Evolutionary conservation across 2,888 invertebrate species (phyloP).

Genomic region (Galerucella calmariensis): DNA sequence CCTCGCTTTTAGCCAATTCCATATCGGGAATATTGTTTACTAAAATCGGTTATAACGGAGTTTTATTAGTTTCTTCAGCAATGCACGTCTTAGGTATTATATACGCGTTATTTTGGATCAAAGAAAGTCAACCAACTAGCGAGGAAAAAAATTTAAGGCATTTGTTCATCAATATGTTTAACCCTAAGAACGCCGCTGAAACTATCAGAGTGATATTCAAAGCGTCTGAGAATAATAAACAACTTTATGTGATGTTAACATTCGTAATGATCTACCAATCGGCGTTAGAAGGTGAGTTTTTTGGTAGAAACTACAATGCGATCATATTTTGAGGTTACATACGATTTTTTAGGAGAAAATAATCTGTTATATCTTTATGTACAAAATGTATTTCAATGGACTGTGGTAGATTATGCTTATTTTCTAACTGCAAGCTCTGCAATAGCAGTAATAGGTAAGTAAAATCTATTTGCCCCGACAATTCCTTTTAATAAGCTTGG

Average conservation of each 20-base stretch:
- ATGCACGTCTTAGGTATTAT: slow-evolving; percentile 53
- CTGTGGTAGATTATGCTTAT: slow-evolving; percentile 71
- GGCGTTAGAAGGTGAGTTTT: slow-evolving; percentile 52
- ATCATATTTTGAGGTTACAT: too few species aligned
- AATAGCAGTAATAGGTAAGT: slow-evolving; percentile 69
- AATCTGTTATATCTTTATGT: slow-evolving; percentile 71
- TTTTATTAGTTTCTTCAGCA: slow-evolving; percentile 52
- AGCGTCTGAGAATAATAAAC: slow-evolving; percentile 50
- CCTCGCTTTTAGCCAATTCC: slow-evolving; percentile 53
- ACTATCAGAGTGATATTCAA: slow-evolving; percentile 57
- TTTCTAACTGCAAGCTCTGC: slow-evolving; percentile 70
- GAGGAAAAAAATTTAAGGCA: slow-evolving; percentile 27
- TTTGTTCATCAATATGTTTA: slow-evolving; percentile 56
- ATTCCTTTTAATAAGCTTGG: slow-evolving; percentile 1
- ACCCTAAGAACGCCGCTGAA: slow-evolving; percentile 57
- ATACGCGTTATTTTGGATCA: slow-evolving; percentile 55
- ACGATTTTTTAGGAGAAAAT: slow-evolving; percentile 68
- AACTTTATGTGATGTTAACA: slow-evolving; percentile 51
- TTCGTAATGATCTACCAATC: slow-evolving; percentile 51
- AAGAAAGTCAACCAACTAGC: slow-evolving; percentile 46
- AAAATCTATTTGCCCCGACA: background rate
- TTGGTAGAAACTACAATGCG: too few species aligned
- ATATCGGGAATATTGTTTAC: slow-evolving; percentile 58
- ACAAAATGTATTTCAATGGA: slow-evolving; percentile 72
- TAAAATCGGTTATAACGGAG: slow-evolving; percentile 50